A percentile compares a stretch with the other conserved stretches of the same genome.
Evolutionary conservation across 2,888 invertebrate genomes (phyloP).

Genomic region (Periphyllus acericola): DNA sequence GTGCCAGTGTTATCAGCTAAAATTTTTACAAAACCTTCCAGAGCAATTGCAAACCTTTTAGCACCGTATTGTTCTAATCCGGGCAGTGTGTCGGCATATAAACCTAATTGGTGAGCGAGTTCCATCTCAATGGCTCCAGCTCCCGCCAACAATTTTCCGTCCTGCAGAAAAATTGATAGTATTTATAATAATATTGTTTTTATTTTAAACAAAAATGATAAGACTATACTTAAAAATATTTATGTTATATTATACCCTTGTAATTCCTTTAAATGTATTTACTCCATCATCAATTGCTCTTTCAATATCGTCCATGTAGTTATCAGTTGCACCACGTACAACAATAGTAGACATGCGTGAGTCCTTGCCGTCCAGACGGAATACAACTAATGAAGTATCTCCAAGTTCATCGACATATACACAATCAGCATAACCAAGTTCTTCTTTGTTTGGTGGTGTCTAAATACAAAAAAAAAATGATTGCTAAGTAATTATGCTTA

Average conservation of each 20-base stretch:
- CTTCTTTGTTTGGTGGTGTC: conserved; percentile 85
- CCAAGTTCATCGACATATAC: conserved; percentile 94
- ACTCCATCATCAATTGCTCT: conserved; percentile 98
- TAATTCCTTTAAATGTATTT: conserved; percentile 94
- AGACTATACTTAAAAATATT: neutral
- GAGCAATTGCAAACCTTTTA: conserved; percentile 87
- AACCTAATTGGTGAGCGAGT: conserved; percentile 84
- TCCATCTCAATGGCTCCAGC: conserved; percentile 97
- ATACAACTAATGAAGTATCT: conserved; percentile 93
- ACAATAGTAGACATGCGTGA: conserved; percentile 93
- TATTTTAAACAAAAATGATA: neutral
- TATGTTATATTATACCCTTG: conserved; percentile 72
- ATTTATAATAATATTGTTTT: neutral
- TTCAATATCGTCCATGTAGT: conserved; percentile 99
- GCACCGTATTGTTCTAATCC: conserved; percentile 98
- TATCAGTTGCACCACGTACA: conserved; percentile 95
- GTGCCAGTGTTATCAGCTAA: conserved; percentile 95
- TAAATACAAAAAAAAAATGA: conserved; percentile 65
- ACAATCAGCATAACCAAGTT: conserved; percentile 89
- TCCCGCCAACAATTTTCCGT: conserved; percentile 81
- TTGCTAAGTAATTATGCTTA: neutral
- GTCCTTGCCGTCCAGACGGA: conserved; percentile 84
- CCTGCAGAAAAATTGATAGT: conserved; percentile 67
- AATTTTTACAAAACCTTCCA: conserved; percentile 89
- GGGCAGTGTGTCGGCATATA: conserved; percentile 90